These are phyloP conservation scores for Myotis planiceps DNA, from an alignment of 2,797 vertebrate species.

Conservation along the genomic window DNA sequence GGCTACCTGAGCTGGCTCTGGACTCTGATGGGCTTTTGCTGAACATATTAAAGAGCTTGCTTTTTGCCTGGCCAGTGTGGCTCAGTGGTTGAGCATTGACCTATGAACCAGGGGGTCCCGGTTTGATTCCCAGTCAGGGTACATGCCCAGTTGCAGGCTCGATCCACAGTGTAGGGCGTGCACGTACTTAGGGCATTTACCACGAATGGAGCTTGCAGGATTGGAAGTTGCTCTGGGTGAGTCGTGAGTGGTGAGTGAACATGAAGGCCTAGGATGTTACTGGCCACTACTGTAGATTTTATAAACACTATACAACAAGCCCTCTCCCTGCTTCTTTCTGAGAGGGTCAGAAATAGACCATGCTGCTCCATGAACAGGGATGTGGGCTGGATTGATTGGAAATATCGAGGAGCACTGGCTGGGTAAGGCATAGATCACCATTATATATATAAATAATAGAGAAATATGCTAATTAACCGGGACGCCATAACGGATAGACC, in stretches of 20 bases:
- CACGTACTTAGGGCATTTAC: not conserved
- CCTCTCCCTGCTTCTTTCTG: not conserved
- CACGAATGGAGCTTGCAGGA: not conserved
- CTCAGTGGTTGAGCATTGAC: not conserved
- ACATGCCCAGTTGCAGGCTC: not conserved
- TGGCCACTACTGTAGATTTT: not conserved
- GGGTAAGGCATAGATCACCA: not conserved
- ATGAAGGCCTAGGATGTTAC: not conserved
- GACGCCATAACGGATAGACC: accelerated
- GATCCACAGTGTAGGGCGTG: not conserved
- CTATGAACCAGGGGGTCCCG: not conserved
- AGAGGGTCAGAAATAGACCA: not conserved
- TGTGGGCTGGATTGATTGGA: not conserved
- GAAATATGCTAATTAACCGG: too few species aligned
- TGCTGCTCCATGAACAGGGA: not conserved
- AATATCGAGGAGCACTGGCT: not conserved
- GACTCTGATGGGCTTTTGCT: not conserved
- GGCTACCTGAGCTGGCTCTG: not conserved
- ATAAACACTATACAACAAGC: not conserved
- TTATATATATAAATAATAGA: too few species aligned
- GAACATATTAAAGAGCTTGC: not conserved
- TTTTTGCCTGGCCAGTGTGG: not conserved
- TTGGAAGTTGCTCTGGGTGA: not conserved
- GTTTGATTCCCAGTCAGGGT: not conserved
- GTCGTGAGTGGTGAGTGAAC: not conserved